phyloP scores from a whole-genome alignment of 2,113 vertebrate species.

The Sarotherodon lohbergeri region DNA sequence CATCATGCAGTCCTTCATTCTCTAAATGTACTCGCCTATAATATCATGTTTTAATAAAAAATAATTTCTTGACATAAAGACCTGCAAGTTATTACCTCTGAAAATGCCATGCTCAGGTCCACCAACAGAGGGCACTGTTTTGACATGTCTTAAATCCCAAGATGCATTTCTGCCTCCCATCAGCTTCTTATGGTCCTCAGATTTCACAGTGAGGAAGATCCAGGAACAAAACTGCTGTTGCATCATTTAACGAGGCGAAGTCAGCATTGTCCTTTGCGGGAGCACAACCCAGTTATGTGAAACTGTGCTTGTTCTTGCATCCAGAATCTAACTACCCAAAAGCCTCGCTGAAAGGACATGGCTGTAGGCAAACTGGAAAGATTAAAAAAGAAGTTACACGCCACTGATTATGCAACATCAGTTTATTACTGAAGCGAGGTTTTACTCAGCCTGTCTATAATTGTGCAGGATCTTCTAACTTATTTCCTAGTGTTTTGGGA shows the following conservation, averaged over 20 bases:
- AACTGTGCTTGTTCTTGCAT: not conserved
- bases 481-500: not conserved
- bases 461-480: not conserved
- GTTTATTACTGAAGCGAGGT: not conserved
- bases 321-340: not conserved
- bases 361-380: not conserved
- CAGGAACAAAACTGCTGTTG: conserved; percentile 2
- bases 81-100: not conserved
- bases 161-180: not conserved
- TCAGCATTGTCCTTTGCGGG: conserved; percentile 36
- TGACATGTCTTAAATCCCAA: not conserved
- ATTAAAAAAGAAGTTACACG: not conserved
- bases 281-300: not conserved
- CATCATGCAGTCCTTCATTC: not conserved
- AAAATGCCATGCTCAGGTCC: not conserved
- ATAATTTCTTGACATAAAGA: not conserved
- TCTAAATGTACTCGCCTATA: not conserved
- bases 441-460: not conserved
- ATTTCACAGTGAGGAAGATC: conserved; percentile 31
- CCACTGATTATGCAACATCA: not conserved
- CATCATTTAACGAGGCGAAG: conserved; percentile 8
- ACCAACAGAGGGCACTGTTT: conserved; percentile 5
- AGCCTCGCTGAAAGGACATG: not conserved
- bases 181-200: conserved; percentile 2
- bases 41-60: not conserved